phyloP scores from a whole-genome alignment of 2,797 vertebrate genomes.

The Macropus fuliginosus region DNA sequence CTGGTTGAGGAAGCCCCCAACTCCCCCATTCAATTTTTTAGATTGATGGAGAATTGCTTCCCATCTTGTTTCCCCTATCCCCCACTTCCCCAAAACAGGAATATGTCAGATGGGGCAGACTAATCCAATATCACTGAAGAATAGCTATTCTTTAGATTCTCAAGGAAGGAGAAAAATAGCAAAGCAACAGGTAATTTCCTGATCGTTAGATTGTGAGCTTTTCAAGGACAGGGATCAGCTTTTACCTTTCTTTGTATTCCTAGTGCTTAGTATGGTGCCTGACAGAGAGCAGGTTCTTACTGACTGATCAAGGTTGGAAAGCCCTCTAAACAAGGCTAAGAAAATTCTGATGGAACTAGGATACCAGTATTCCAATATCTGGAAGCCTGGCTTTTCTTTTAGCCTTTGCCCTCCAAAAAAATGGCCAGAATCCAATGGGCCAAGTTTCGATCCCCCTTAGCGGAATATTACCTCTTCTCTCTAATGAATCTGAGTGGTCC shows the following conservation, averaged over 20 bases:
- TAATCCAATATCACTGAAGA: background rate
- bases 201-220: background rate
- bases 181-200: background rate
- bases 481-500: background rate
- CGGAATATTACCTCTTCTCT: background rate
- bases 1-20: background rate
- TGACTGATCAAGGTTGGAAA: background rate
- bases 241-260: background rate
- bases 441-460: background rate
- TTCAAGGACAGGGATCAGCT: background rate
- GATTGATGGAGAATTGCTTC: background rate
- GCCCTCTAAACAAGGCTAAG: background rate
- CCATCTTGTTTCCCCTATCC: background rate
- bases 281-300: background rate
- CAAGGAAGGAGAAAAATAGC: background rate
- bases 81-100: background rate
- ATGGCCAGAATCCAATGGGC: background rate
- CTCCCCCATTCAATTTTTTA: background rate
- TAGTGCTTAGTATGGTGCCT: background rate
- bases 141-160: background rate
- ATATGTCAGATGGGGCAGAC: background rate
- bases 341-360: background rate
- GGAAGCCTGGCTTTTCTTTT: background rate
- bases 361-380: background rate
- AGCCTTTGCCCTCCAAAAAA: background rate